A percentile compares a stretch with the other conserved stretches of the same genome.
These are phyloP conservation scores for Popillia japonica DNA, from an alignment of 1,140 invertebrate species.

Conservation along the genomic window DNA sequence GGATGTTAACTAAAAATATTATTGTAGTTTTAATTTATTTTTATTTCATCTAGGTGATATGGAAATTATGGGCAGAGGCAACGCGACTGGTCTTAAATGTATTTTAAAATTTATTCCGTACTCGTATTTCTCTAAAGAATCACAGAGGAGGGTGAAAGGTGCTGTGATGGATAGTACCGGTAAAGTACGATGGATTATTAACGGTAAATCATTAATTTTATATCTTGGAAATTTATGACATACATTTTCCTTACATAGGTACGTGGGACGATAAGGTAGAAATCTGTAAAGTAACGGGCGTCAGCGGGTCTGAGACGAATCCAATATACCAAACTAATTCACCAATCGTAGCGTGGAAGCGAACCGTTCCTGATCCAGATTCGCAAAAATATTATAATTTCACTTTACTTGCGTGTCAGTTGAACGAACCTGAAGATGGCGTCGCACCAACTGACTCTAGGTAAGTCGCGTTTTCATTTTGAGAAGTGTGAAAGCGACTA, in stretches of 20 bases:
- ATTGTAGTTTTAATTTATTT: too few relatives aligned
- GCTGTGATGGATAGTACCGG: constrained; percentile 75
- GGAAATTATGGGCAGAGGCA: constrained; percentile 83
- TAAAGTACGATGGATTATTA: constrained; percentile 65
- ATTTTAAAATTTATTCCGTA: constrained; percentile 97
- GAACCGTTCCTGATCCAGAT: constrained; percentile 77
- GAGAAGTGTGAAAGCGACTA: too few relatives aligned
- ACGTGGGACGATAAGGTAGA: constrained; percentile 97
- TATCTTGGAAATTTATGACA: not conserved
- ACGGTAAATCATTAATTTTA: constrained; percentile 45
- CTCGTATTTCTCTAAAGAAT: constrained; percentile 96
- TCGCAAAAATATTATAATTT: constrained; percentile 88
- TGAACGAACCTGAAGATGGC: constrained; percentile 93
- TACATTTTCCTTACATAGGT: constrained; percentile 63
- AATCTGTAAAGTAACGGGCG: constrained; percentile 87
- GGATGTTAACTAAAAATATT: too few relatives aligned
- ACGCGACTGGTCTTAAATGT: constrained; percentile 89
- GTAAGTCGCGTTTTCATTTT: too few relatives aligned
- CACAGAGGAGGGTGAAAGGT: constrained; percentile 87
- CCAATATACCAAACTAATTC: constrained; percentile 91
- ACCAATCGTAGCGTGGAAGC: constrained; percentile 86
- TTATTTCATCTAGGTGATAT: constrained; percentile 72
- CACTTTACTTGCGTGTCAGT: constrained; percentile 91
- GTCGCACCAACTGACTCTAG: constrained; percentile 96
- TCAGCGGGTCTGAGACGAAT: constrained; percentile 76